Evolutionary conservation across 2,797 vertebrate genomes (phyloP), one percentile per base, ranked within the genome.

Genomic region (Schizothorax lantsangensis): DNA sequence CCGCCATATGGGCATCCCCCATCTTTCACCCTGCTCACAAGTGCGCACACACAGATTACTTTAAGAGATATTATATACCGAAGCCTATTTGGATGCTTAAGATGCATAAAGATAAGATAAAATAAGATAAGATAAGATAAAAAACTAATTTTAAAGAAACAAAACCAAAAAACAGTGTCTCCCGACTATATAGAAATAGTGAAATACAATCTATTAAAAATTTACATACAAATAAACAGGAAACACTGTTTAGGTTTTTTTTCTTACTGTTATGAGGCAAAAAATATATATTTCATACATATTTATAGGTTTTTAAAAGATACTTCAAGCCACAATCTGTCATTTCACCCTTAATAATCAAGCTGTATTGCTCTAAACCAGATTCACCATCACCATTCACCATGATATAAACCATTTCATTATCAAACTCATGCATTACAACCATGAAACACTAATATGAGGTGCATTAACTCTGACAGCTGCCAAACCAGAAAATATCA

Each of bases 1-100:
- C 96, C 0, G 91, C 87, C 96, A 97, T 96, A 10, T 92, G 57
- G 3, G 94, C 87, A 1, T 95, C 94, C 0, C 52, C 91, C 95
- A 96, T 96, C 47, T 88, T 79, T 89, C 82, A 23, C 54, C 30
- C 47, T 54, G 47, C 11, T 54, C 6, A 19, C 30, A 21, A 36
- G 26, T 6, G 47, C 4, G 21, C 4, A 19, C 8, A 21, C 47
- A 77, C 15, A 11, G 26, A 19, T 6, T 12, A 21, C 17, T 19
- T 2, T 11, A 3, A 0, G 0, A 72, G 6, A 49, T 33, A 23
- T 71, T 71, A 40, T 23, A 21, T 23, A 74, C 17, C 0, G n/a
- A 7, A 73, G 23, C 3, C 14, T 74, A 30, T 30, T 30, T 10
- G 3, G 14, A 59, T 21, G 52, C 52, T 54, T 21, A 26, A 62